Base-by-base conservation (phyloP, 2,113 vertebrate genomes). In the Amblyornis subalaris region DNA sequence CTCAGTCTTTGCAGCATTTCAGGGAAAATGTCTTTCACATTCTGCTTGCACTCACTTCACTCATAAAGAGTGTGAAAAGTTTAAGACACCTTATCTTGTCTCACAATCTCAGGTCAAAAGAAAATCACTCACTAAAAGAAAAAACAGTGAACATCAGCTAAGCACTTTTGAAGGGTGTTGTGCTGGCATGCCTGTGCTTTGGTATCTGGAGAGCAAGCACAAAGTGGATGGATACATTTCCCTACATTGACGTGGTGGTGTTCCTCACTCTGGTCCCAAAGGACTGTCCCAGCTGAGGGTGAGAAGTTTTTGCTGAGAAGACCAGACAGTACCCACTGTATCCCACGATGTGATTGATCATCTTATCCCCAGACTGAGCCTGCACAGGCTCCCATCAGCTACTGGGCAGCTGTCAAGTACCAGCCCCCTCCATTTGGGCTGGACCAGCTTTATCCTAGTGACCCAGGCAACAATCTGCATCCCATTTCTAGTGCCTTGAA, bases 71-170 rank as follows among this genome's bases (percentile, higher is more conserved):
- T 47, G 35, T 55, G 36, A 90, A 60, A 8, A 73, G 20, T 50
- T 88, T 80, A 75, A 91, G 64, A 54, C 0, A 4, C 42, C 44
- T 66, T 60, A 93, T 80, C 65, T 62, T 81, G 25, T 74, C 40
- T 86, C 76, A 77, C 72, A 64, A 26, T 57, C 72, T 86, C 10
- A 1, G n/a, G 76, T 74, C 79, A 84, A 95, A 94, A 83, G 53
- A 29, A 91, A 81, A 75, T 48, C n/a, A 40, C 33, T 61, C 14
- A 31, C 38, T 79, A 53, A 85, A 82, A 35, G 15, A 44, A 91
- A 84, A 90, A 57, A 42, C 8, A 0, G 6, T 33, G 35, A 81
- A 53, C 3, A 14, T 33, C 5, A 57, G 73, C 66, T 57, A 42
- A 61, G 24, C 21, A 19, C 18, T 75, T 77, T 44, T 70, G 12